phyloP scores from a whole-genome alignment of 2,113 vertebrate species.

The Phalacrocorax brasilianus region DNA sequence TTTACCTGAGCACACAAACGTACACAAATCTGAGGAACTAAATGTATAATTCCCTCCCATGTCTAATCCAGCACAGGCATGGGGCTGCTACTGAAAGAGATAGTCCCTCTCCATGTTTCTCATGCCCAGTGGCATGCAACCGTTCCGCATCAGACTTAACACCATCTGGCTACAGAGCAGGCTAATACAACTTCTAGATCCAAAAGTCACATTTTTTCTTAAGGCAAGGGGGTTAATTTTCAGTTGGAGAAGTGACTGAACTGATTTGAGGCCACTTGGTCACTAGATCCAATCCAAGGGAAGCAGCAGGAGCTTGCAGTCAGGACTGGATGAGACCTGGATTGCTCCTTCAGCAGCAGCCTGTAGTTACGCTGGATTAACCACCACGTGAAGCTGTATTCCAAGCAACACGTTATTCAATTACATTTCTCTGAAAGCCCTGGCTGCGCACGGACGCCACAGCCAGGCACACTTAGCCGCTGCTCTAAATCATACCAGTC shows the following conservation, averaged over 20 bases:
- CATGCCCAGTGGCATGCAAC: neutral
- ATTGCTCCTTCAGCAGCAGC: neutral
- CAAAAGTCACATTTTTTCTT: neutral
- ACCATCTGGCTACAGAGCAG: neutral
- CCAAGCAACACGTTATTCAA: neutral
- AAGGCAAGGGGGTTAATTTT: neutral
- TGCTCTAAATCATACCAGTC: neutral
- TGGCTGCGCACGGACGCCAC: neutral
- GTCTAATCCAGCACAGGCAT: neutral
- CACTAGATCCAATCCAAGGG: rapidly evolving
- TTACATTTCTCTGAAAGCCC: neutral
- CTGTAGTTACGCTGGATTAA: neutral
- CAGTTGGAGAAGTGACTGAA: neutral
- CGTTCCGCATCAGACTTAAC: neutral
- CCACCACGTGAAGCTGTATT: neutral
- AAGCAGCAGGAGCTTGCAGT: neutral
- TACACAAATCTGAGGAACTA: neutral
- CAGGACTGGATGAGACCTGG: neutral
- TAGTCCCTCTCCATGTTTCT: neutral
- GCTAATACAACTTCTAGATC: neutral
- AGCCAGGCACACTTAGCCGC: neutral
- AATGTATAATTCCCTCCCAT: neutral
- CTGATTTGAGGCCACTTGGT: neutral
- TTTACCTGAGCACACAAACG: neutral
- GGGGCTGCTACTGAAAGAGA: neutral